These are phyloP conservation scores for Chirona hameri DNA, from an alignment of 2,888 invertebrate genomes.

Conservation along the genomic window DNA sequence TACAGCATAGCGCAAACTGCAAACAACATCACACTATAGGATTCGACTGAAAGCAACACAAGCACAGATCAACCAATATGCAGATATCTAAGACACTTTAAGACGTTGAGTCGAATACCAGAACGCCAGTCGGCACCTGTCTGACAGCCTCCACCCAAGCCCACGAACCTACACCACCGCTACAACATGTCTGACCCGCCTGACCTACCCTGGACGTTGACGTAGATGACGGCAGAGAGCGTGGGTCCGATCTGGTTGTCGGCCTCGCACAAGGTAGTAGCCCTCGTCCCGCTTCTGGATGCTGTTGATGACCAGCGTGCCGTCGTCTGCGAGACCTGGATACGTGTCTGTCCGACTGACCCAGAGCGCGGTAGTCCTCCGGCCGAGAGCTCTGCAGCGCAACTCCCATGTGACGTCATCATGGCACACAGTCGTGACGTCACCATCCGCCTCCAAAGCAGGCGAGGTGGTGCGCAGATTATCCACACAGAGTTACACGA, in stretches of 20 bases:
- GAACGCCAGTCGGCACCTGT: too few relatives aligned
- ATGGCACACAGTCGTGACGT: neutral
- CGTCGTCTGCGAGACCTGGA: slow-evolving; percentile 82
- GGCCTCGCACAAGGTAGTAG: slow-evolving; percentile 92
- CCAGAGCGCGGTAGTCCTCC: slow-evolving; percentile 88
- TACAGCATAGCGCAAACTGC: too few relatives aligned
- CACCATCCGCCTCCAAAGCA: neutral
- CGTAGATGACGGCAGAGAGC: slow-evolving; percentile 86
- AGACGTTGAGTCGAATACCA: too few relatives aligned
- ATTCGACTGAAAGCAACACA: too few relatives aligned
- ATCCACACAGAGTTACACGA: too few relatives aligned
- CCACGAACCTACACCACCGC: too few relatives aligned
- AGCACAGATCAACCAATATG: too few relatives aligned
- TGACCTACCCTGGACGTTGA: slow-evolving; percentile 81
- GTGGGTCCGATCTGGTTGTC: slow-evolving; percentile 94
- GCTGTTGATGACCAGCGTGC: slow-evolving; percentile 81
- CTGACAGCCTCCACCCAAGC: too few relatives aligned
- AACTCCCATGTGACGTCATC: neutral
- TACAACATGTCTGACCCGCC: neutral
- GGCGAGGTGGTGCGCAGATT: neutral
- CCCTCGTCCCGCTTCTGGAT: slow-evolving; percentile 92
- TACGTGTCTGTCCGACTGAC: slow-evolving; percentile 83
- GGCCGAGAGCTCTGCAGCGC: slow-evolving; percentile 69
- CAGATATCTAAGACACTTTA: too few relatives aligned
- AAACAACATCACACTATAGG: too few relatives aligned